phyloP scores from a whole-genome alignment of 2,113 vertebrate species.

The Erythrocercus mccallii region DNA sequence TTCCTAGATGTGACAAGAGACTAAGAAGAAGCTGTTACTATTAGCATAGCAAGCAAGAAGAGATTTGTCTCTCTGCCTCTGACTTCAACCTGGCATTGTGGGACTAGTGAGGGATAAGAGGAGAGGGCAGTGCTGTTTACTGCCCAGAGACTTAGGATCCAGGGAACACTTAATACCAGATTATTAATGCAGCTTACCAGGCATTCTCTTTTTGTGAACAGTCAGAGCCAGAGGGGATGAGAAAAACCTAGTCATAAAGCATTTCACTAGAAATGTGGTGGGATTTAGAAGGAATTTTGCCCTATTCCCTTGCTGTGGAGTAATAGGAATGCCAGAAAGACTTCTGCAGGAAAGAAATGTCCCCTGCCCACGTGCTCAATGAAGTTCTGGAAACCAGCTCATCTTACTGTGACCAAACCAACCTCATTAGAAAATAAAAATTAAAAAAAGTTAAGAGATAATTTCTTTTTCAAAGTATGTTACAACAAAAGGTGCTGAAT shows the following conservation, averaged over 20 bases:
- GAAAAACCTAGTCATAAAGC: conserved; percentile 30
- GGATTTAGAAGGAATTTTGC: conserved; percentile 53
- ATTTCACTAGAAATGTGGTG: not conserved
- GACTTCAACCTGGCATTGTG: not conserved
- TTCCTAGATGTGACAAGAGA: not conserved
- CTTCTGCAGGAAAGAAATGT: not conserved
- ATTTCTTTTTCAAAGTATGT: not conserved
- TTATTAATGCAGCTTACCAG: conserved; percentile 60
- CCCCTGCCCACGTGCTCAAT: not conserved
- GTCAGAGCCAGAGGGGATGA: conserved; percentile 51
- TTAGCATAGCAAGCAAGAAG: not conserved
- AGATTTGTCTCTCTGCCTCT: not conserved
- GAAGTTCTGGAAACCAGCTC: not conserved
- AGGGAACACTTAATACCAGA: conserved; percentile 66
- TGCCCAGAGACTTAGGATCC: not conserved
- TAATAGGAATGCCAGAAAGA: not conserved
- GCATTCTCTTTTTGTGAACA: conserved; percentile 44
- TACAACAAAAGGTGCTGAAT: not conserved
- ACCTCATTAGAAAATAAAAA: not conserved
- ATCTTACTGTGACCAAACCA: not conserved
- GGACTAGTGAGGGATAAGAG: not conserved
- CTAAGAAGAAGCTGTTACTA: not conserved
- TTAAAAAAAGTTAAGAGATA: not conserved
- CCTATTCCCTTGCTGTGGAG: not conserved
- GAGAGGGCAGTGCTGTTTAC: conserved; percentile 24